phyloP scores from a whole-genome alignment of 1,140 invertebrate genomes.

The Aplysia californica region DNA sequence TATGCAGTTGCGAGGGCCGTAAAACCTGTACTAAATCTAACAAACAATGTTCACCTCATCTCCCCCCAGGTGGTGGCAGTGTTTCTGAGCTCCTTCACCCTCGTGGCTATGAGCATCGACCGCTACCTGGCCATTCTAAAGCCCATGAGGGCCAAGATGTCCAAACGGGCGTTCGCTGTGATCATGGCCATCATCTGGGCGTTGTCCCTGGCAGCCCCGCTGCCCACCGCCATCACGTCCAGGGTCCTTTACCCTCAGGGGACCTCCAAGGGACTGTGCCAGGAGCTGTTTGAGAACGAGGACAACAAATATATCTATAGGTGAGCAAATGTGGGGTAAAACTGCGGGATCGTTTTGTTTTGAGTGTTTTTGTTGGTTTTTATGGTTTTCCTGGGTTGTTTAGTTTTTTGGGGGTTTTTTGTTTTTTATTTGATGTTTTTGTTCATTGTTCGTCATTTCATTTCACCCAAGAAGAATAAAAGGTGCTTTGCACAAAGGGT shows the following conservation, averaged over 20 bases:
- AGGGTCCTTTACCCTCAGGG: constrained; percentile 29
- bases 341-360: too few species aligned
- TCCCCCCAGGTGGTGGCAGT: constrained; percentile 87
- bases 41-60: too few species aligned
- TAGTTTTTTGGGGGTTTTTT: too few species aligned
- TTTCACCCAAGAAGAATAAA: too few species aligned
- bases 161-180: constrained; percentile 76
- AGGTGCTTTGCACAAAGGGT: too few species aligned
- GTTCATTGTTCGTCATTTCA: too few species aligned
- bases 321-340: too few species aligned
- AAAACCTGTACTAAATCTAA: too few species aligned
- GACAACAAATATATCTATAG: constrained; percentile 73
- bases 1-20: too few species aligned
- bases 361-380: too few species aligned
- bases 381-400: too few species aligned
- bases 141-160: constrained; percentile 83
- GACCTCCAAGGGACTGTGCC: constrained; percentile 37
- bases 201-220: constrained; percentile 65
- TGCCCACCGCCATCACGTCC: constrained; percentile 51
- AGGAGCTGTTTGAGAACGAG: constrained; percentile 39
- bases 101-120: constrained; percentile 95
- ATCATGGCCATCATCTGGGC: constrained; percentile 81
- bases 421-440: too few species aligned
- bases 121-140: constrained; percentile 96
- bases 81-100: constrained; percentile 92